phyloP scores from a whole-genome alignment of 2,113 vertebrate genomes.

The Malurus alboscapulatus region DNA sequence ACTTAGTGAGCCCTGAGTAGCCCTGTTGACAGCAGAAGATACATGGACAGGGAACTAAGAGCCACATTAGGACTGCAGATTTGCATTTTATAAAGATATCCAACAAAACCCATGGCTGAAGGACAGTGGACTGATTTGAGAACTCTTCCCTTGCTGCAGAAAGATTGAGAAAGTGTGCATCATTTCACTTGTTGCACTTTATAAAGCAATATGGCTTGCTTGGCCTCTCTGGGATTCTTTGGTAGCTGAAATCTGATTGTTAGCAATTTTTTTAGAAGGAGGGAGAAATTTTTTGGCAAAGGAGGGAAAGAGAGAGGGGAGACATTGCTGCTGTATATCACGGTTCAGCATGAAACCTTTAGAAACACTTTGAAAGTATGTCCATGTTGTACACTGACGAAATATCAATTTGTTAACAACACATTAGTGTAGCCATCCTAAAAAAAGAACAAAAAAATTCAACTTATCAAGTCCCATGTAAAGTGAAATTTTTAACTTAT shows the following conservation, averaged over 20 bases:
- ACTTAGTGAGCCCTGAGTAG: neutral
- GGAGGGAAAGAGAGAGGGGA: neutral
- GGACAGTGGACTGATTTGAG: neutral
- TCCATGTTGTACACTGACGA: neutral
- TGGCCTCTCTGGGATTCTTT: neutral
- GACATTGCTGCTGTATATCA: neutral
- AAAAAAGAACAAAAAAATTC: neutral
- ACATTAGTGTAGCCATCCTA: neutral
- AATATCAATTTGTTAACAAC: neutral
- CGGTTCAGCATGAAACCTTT: neutral
- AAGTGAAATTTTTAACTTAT: neutral
- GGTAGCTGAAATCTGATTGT: neutral
- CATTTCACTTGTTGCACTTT: neutral
- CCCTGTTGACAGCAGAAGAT: neutral
- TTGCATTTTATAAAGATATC: neutral
- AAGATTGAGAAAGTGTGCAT: neutral
- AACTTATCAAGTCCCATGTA: neutral
- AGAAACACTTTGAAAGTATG: neutral
- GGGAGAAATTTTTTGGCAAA: neutral
- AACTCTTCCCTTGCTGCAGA: accelerated
- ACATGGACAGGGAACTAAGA: neutral
- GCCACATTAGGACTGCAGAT: neutral
- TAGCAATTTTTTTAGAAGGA: neutral
- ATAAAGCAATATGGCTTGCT: neutral
- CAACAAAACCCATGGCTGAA: neutral